Base-by-base conservation (phyloP, 2,888 invertebrate species). In the Strigamia transsilvanica region DNA sequence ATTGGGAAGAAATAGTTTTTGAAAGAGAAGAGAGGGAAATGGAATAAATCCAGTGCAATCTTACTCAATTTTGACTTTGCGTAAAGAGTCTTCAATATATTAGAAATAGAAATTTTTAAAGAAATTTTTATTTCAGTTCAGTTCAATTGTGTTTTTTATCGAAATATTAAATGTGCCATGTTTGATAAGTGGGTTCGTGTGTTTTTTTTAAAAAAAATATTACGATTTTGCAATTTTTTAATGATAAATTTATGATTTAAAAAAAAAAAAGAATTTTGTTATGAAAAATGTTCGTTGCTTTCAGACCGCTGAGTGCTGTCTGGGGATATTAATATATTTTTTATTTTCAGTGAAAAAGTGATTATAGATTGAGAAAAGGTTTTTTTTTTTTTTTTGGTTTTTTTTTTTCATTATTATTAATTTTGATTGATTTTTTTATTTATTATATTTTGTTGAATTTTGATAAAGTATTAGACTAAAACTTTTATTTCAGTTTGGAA, bases 61-160 rank as follows among this genome's bases (percentile, higher is more conserved):
- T n/a, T 56, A 56, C 56, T 56, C 56, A 56, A 56, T 56, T 56
- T 56, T 56, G 56, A 56, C 56, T 56, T 56, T 56, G 56, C n/a
- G 56, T n/a, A 56, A 56, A 18, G 18, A 56, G 18, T 56, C 18
- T 56, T 46, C n/a, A 15, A 15, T 46, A 15, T 1, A 18, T 18
- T 56, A 38, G n/a, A 56, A 56, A 56, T 56, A 7, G 56, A 56
- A 56, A 56, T 56, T n/a, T 38, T 56, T 18, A 21, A 56, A 18
- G n/a, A 18, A 56, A 56, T 15, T 15, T 46, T 46, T 13, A 15
- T 46, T 46, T 46, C 46, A 46, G 12, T 15, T 13, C 15, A 46
- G n/a, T 46, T 46, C n/a, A 46, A 15, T 46, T 13, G 46, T 13
- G 46, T 46, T 10, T 46, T 46, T 12, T 46, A n/a, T 46, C 12